Evolutionary conservation across 2,888 invertebrate genomes (phyloP), one percentile per base, ranked within the genome.

Genomic region (Hybos culiciformis): DNA sequence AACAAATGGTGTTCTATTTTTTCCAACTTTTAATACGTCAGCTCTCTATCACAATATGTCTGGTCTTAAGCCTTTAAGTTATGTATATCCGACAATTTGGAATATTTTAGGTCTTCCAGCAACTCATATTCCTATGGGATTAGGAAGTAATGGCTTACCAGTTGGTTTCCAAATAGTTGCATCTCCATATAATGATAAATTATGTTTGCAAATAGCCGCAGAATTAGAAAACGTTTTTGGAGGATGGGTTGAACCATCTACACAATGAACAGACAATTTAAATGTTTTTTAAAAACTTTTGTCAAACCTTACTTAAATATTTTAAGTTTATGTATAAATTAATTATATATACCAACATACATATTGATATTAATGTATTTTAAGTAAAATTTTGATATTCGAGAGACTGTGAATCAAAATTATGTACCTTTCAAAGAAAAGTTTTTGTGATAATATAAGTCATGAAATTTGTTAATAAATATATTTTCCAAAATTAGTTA

Each of bases 151-250:
- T n/a, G 78, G 81, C 2, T 60, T 87, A 45, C 88, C 88, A 0
- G 57, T 84, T 21, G 83, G 84, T 9, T 66, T 88, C 48, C 88
- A 88, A 69, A 80, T 86, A 5, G 50, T 88, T 44, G 83, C 82
- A 1, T 78, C 73, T 0, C 78, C 80, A 18, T 67, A 80, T 59
- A 79, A 83, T 57, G 93, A 93, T 62, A 71, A 80, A 44, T 62
- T 90, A 8, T 84, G 86, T 47, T 61, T 93, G 18, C 81, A 83
- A 1, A 79, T 90, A 5, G 92, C 92, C 2, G 68, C 70, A 48
- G 80, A 84, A 54, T 60, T 93, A 33, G 87, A 90, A 57, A 68
- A 68, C 31, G 76, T 71, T 9, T 87, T 88, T 61, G 87, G 87
- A 2, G 92, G 91, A 1, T 91, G 91, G 91, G 60, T 69, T 26